These are phyloP conservation scores for Morbakka virulenta DNA, from an alignment of 30 jellyfish, hydroid and myxozoan species.

Conservation along the genomic window DNA sequence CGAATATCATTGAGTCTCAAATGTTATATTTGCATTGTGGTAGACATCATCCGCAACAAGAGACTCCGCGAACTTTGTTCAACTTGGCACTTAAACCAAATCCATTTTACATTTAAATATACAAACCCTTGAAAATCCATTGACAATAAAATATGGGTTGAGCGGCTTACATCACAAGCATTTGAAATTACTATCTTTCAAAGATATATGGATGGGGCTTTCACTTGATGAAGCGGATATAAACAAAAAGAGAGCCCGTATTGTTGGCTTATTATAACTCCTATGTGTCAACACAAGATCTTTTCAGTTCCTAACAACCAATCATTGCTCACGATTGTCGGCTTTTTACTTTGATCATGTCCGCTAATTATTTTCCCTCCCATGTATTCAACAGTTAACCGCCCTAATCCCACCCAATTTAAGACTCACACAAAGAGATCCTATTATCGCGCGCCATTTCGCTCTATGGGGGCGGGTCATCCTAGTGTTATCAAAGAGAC, in stretches of 20 bases:
- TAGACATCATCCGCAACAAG: too few relatives aligned
- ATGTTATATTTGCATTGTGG: too few relatives aligned
- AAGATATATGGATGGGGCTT: conserved; percentile 67
- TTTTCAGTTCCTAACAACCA: conserved; percentile 64
- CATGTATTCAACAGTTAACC: conserved; percentile 92
- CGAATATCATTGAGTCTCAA: too few relatives aligned
- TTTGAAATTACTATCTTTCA: conserved; percentile 77
- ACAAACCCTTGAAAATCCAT: conserved; percentile 71
- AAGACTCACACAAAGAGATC: conserved; percentile 80
- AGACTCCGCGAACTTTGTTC: neutral
- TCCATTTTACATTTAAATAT: conserved; percentile 66
- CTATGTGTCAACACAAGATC: conserved; percentile 94
- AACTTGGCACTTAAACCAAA: conserved; percentile 46
- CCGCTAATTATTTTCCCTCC: conserved; percentile 99
- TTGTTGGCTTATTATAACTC: conserved; percentile 83
- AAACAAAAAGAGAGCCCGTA: conserved; percentile 67
- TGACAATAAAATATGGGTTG: conserved; percentile 67
- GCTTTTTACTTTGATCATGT: conserved; percentile 86
- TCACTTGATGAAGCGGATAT: conserved; percentile 79
- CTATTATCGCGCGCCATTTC: conserved; percentile 99
- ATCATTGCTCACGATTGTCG: conserved; percentile 76
- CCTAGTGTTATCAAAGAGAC: conserved; percentile 88
- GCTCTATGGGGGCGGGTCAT: conserved; percentile 99
- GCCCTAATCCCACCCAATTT: conserved; percentile 99
- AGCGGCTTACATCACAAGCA: conserved; percentile 80